phyloP scores from a whole-genome alignment of 2,113 vertebrate species.

The Coptodon bakossiorum region DNA sequence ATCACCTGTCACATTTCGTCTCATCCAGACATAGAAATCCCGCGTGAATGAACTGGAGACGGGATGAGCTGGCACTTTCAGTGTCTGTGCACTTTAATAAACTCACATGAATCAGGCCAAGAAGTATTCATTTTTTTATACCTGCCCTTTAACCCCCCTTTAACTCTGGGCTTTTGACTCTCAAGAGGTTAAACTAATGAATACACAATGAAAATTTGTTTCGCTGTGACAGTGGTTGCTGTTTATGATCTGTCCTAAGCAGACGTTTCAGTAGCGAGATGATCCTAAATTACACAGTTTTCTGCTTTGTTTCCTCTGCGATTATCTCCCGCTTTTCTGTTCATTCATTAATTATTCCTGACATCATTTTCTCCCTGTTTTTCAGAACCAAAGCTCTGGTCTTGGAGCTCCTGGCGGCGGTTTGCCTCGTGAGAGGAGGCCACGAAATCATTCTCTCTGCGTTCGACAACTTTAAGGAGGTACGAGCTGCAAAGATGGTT shows the following conservation, averaged over 20 bases:
- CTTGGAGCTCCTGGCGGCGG: slow-evolving; percentile 91
- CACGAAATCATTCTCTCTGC: slow-evolving; percentile 97
- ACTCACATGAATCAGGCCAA: not conserved
- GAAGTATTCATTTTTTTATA: not conserved
- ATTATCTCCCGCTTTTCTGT: not conserved
- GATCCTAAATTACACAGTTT: not conserved
- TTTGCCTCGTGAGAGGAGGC: slow-evolving; percentile 93
- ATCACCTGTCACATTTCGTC: slow-evolving; percentile 46
- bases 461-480: slow-evolving; percentile 99
- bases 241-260: not conserved
- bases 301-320: not conserved
- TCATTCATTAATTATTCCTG: slow-evolving; percentile 5
- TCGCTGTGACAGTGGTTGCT: not conserved
- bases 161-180: not conserved
- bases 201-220: not conserved
- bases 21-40: slow-evolving; percentile 22
- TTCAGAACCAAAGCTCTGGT: slow-evolving; percentile 96
- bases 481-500: slow-evolving; percentile 44
- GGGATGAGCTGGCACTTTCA: not conserved
- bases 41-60: not conserved
- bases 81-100: not conserved
- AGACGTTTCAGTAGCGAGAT: not conserved
- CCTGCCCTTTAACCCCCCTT: not conserved
- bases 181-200: not conserved
- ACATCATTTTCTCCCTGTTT: slow-evolving; percentile 2